Evolutionary conservation across 2,888 invertebrate genomes (phyloP), one percentile per base, ranked within the genome.

Genomic region (Abscondita cerata): DNA sequence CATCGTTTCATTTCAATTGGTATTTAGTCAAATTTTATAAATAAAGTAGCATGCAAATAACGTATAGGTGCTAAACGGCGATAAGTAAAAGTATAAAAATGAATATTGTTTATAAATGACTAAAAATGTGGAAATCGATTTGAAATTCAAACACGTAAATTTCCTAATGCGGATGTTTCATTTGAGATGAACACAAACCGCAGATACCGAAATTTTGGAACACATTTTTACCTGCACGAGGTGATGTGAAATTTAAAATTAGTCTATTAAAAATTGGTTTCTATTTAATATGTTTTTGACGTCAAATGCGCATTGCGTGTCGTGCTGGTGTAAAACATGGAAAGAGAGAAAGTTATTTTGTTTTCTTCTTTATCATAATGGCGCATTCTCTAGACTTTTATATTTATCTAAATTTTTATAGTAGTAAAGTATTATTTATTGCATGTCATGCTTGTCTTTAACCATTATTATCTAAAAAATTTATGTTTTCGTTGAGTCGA

Each of bases 281-380:
- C 44, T 55, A 44, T 55, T 54, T 55, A 50, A 60, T 55, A 60
- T 46, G 52, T 62, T 34, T 40, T 16, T 44, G 52, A 62, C 63
- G 63, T 64, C 63, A 64, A 59, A 59, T 64, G 63, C 63, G 63
- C 63, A 59, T 64, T 59, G 63, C 63, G 59, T 64, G 63, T 31
- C 48, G 25, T 44, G 18, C 25, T 36, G 41, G 20, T 41, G 56
- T 62, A 57, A 61, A 25, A 50, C 15, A 46, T 51, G 52, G 47
- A 56, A 41, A 56, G 57, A 38, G 57, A 38, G 52, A 57, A 62
- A 62, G 47, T 57, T 52, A 54, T 38, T 54, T 50, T 54, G 50
- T 58, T 62, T 57, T 62, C 57, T 57, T 54, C 56, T 56, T 56
- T 61, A 55, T 55, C 44, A 52, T 57, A 52, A 53, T 52, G 51